Base-by-base conservation (phyloP, 2,113 vertebrate species). In the Oxygymnocypris stewartii region DNA sequence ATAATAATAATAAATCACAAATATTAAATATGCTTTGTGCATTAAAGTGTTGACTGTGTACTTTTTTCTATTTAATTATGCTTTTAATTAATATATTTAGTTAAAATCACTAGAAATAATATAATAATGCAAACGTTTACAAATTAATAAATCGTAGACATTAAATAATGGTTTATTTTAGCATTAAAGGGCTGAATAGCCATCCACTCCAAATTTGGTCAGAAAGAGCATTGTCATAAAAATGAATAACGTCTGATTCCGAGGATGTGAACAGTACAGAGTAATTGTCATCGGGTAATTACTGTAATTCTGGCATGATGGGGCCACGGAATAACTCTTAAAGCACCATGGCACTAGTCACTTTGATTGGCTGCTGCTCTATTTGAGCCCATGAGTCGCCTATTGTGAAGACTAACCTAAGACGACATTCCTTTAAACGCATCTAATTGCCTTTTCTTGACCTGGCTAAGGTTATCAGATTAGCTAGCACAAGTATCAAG, bases 401-500 rank as follows among this genome's bases (percentile, higher is more conserved):
- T 13, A 44, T 44, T 40, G 37, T 61, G 37, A 47, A 81, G 59
- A 44, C 59, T 40, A n/a, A 80, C 57, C 23, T 7, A 81, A 61
- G 79, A 65, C 6, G 18, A 9, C 59, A 0, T 47, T 14, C 59
- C 63, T 51, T 47, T 82, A 82, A 82, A 82, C 13, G 28, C 80
- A 82, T 82, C 63, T 82, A 51, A 82, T 71, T 74, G 82, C 31
- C 82, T 73, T 74, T 84, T 59, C 69, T 59, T 59, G 11, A 57
- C 69, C 49, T 16, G 49, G 7, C 23, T 59, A 18, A 37, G 82
- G 51, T 84, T 84, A 54, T 84, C 69, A 74, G 82, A 84, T 57
- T 59, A 73, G 31, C 28, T n/a, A 42, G 47, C 4, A 4, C 12
- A 25, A 84, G 82, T 84, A 84, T 74, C 82, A 59, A 74, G 69